A percentile compares a stretch with the other conserved stretches of the same genome.
Conservation (phyloP, 2,888 invertebrate species). For the Heteromurus nitidus region DNA sequence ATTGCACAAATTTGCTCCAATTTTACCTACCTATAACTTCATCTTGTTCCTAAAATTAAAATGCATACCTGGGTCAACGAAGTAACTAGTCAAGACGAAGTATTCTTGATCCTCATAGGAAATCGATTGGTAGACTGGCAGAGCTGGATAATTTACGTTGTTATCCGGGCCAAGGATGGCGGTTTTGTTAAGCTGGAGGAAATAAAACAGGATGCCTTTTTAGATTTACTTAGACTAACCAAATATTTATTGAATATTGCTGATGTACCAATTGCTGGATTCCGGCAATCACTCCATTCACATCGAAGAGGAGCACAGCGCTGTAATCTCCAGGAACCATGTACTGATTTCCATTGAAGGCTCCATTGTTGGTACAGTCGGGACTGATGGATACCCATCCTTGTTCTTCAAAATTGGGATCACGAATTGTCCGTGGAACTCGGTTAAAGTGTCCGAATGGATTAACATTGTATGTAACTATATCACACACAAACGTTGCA, state of each 20-base stretch:
- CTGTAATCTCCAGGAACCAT: constrained; percentile 51
- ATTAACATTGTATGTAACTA: background rate
- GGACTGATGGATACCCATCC: constrained; percentile 23
- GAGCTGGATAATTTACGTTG: constrained; percentile 51
- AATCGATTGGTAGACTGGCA: constrained; percentile 65
- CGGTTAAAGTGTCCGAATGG: constrained; percentile 19
- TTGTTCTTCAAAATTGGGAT: constrained; percentile 9
- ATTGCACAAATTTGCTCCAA: too few species aligned
- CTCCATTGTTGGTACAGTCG: constrained; percentile 48
- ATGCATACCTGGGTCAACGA: constrained; percentile 67
- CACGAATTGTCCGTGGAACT: constrained; percentile 24
- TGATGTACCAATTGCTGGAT: constrained; percentile 67
- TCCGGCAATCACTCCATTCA: constrained; percentile 68
- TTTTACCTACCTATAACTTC: too few species aligned
- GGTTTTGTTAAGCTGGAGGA: constrained; percentile 24
- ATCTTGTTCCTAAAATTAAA: too few species aligned
- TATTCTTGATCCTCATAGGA: constrained; percentile 48
- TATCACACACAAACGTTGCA: too few species aligned
- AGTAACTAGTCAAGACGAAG: constrained; percentile 67
- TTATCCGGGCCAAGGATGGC: constrained; percentile 41
- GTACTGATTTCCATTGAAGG: constrained; percentile 61
- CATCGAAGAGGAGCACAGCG: constrained; percentile 60
- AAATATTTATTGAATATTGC: too few species aligned
- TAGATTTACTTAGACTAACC: too few species aligned
- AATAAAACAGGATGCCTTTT: background rate